Evolutionary conservation across 2,113 vertebrate genomes (phyloP).

Genomic region (Ceuthmochares aereus): DNA sequence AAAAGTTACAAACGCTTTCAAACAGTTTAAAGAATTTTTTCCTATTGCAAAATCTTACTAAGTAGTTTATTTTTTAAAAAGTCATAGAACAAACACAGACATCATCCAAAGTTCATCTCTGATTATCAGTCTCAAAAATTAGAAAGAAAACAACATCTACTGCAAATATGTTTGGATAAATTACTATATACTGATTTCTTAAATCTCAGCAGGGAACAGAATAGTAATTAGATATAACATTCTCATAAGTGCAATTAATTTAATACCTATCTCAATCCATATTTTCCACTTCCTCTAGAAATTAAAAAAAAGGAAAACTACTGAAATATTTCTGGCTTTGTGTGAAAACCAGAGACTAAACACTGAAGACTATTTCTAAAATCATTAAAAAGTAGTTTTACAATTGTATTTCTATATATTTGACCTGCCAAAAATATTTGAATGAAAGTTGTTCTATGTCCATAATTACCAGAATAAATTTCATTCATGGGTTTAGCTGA

Average conservation of each 20-base stretch:
- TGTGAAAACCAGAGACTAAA: slow-evolving; percentile 35
- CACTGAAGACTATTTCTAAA: slow-evolving; percentile 6
- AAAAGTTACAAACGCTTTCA: not conserved
- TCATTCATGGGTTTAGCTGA: not conserved
- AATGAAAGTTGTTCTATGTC: not conserved
- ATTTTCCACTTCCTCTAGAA: slow-evolving; percentile 9
- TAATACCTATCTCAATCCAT: not conserved
- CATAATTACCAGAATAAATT: not conserved
- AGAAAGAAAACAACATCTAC: not conserved
- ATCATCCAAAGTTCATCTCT: not conserved
- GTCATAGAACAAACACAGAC: not conserved
- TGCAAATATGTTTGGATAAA: not conserved
- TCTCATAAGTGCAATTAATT: slow-evolving; percentile 10
- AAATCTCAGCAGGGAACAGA: not conserved
- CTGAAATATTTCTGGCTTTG: slow-evolving; percentile 4
- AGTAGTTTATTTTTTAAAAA: not conserved
- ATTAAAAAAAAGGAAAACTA: not conserved
- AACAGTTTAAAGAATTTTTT: not conserved
- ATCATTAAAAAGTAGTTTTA: slow-evolving; percentile 15
- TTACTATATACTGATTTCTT: not conserved
- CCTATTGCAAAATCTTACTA: not conserved
- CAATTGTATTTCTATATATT: not conserved
- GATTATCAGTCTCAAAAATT: not conserved
- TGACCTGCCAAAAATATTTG: slow-evolving; percentile 13
- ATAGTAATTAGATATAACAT: not conserved